Evolutionary conservation across 2,113 vertebrate genomes (phyloP).

Genomic region (Takifugu flavidus): DNA sequence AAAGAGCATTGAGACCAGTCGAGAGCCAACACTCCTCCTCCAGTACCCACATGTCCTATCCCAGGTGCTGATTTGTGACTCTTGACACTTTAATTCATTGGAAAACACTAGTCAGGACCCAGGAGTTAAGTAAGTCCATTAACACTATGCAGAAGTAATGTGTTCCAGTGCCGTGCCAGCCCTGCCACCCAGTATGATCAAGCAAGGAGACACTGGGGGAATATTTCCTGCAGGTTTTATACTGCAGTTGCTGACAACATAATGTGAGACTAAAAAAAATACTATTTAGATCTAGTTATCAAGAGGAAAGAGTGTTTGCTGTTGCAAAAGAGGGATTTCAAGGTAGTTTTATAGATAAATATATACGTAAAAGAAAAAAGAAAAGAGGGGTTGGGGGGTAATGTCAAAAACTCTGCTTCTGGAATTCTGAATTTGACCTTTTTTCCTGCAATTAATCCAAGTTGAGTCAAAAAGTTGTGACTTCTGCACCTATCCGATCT

Average conservation of each 20-base stretch:
- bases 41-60: constrained; percentile 56
- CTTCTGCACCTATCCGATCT: constrained; percentile 8
- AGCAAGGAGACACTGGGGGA: constrained; percentile 40
- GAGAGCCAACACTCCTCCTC: constrained; percentile 29
- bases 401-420: too few relatives aligned
- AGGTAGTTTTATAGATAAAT: too few relatives aligned
- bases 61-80: constrained; percentile 69
- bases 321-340: too few relatives aligned
- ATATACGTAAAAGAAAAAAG: too few relatives aligned
- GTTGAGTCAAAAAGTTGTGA: constrained; percentile 24
- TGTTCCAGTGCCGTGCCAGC: constrained; percentile 62
- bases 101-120: constrained; percentile 74
- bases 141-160: constrained; percentile 69
- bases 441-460: background rate
- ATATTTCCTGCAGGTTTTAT: constrained; percentile 48
- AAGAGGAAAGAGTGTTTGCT: too few relatives aligned
- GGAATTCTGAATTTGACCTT: too few relatives aligned
- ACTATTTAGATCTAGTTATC: background rate
- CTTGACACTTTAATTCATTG: constrained; percentile 76
- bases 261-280: constrained; percentile 10
- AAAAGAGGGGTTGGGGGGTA: too few relatives aligned
- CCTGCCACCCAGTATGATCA: constrained; percentile 65
- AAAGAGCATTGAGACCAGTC: constrained; percentile 65
- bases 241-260: constrained; percentile 24
- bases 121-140: constrained; percentile 74